Conservation (phyloP, 2,797 vertebrate genomes). For the Myotis myotis region DNA sequence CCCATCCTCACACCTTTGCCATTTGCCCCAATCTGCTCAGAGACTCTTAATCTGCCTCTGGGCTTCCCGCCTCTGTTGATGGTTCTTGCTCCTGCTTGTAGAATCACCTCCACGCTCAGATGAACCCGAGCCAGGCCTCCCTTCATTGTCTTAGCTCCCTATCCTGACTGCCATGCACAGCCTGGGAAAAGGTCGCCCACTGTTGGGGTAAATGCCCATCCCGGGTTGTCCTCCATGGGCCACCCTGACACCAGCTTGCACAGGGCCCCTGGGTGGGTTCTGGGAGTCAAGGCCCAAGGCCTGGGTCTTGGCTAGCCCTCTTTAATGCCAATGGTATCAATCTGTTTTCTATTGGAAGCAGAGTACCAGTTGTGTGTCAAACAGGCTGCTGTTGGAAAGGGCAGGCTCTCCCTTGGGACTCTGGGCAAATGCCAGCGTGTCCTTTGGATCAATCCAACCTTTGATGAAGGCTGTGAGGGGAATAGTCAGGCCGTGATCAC, state of each 20-base stretch:
- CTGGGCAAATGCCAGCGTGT: neutral
- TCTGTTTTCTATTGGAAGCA: neutral
- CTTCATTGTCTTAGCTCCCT: rapidly evolving
- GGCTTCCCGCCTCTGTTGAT: neutral
- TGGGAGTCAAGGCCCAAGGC: neutral
- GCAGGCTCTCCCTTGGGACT: neutral
- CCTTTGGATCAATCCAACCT: neutral
- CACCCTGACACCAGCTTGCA: neutral
- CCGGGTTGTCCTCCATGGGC: neutral
- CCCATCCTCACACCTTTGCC: neutral
- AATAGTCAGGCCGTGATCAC: neutral
- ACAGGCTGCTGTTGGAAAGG: neutral
- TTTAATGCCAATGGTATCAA: neutral
- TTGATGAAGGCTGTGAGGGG: neutral
- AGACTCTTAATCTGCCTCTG: neutral
- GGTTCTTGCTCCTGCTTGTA: neutral
- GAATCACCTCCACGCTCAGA: neutral
- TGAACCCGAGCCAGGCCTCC: rapidly evolving
- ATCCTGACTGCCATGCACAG: rapidly evolving
- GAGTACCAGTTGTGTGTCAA: neutral
- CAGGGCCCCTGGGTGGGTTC: neutral
- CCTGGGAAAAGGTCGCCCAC: rapidly evolving
- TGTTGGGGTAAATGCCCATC: neutral
- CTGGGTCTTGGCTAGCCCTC: neutral
- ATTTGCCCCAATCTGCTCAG: neutral